Conservation (phyloP, 2,113 vertebrate genomes). For the Cyanoderma ruficeps region DNA sequence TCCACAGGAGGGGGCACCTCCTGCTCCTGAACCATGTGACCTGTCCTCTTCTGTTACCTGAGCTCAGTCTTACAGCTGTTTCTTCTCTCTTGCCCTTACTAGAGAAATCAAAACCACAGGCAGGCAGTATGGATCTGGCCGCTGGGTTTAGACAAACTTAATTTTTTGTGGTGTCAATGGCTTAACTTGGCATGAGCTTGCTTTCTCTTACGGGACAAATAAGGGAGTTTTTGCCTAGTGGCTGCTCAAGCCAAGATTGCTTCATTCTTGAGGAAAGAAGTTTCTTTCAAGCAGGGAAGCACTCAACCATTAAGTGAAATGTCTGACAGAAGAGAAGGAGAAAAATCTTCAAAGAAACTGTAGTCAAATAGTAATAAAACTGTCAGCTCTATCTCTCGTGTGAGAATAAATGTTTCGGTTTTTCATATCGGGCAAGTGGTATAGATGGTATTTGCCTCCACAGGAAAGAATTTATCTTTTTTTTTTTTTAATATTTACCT, state of each 20-base stretch:
- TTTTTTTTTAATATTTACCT: neutral
- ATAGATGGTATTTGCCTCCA: neutral
- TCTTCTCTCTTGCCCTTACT: neutral
- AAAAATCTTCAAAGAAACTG: neutral
- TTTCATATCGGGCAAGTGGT: fast-evolving
- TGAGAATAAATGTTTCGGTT: neutral
- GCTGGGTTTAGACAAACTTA: neutral
- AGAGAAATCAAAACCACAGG: neutral
- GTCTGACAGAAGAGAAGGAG: neutral
- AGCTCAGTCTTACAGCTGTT: neutral
- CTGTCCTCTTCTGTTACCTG: neutral
- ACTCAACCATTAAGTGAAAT: neutral
- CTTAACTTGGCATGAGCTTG: neutral
- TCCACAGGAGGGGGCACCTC: neutral
- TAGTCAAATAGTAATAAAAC: neutral
- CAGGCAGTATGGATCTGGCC: neutral
- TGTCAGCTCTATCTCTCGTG: neutral
- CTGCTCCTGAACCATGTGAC: neutral
- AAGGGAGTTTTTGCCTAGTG: neutral
- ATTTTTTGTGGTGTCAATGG: neutral
- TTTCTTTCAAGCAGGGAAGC: neutral
- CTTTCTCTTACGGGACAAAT: neutral
- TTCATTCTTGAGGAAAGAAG: neutral
- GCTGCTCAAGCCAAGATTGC: neutral
- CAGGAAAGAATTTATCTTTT: neutral